Conservation (phyloP, 2,888 invertebrate genomes). For the Platypus cylindrus region DNA sequence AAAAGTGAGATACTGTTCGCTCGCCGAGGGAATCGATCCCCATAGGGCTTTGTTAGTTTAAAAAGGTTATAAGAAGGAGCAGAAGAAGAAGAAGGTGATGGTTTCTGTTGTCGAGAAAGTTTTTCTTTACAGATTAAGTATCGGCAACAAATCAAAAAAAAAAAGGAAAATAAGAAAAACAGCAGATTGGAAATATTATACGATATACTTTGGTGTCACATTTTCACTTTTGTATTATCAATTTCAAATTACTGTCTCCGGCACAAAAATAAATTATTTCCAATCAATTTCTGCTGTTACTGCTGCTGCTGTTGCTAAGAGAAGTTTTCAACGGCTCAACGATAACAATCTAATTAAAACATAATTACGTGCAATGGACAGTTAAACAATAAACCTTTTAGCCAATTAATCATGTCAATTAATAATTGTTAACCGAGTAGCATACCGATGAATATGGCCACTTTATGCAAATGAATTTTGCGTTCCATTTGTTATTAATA, state of each 20-base stretch:
- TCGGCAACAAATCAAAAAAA: too few relatives aligned
- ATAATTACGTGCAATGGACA: slow-evolving; percentile 11
- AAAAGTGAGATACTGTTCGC: slow-evolving; percentile 6
- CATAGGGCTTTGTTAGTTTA: slow-evolving; percentile 11
- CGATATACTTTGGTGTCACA: too few relatives aligned
- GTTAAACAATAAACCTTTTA: slow-evolving; percentile 19
- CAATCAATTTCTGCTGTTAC: too few relatives aligned
- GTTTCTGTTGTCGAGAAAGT: slow-evolving; percentile 6
- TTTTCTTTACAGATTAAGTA: slow-evolving; percentile 5
- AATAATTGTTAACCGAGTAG: slow-evolving; percentile 12
- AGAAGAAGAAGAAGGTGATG: slow-evolving; percentile 4
- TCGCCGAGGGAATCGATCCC: slow-evolving; percentile 8
- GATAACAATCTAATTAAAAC: slow-evolving; percentile 13
- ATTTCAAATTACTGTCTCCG: too few relatives aligned
- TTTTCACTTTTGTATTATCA: too few relatives aligned
- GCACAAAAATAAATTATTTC: too few relatives aligned
- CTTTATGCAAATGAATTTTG: too few relatives aligned
- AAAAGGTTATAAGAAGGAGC: slow-evolving; percentile 7
- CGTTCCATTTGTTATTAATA: too few relatives aligned
- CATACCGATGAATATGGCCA: slow-evolving; percentile 2
- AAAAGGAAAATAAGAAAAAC: slow-evolving; percentile 6
- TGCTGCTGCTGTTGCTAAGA: too few relatives aligned
- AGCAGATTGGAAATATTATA: too few relatives aligned
- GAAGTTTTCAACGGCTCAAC: too few relatives aligned
- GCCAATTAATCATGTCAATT: slow-evolving; percentile 21